Evolutionary conservation across 2,888 invertebrate species (phyloP), one percentile per base, ranked within the genome.

Genomic region (Unio pictorum): DNA sequence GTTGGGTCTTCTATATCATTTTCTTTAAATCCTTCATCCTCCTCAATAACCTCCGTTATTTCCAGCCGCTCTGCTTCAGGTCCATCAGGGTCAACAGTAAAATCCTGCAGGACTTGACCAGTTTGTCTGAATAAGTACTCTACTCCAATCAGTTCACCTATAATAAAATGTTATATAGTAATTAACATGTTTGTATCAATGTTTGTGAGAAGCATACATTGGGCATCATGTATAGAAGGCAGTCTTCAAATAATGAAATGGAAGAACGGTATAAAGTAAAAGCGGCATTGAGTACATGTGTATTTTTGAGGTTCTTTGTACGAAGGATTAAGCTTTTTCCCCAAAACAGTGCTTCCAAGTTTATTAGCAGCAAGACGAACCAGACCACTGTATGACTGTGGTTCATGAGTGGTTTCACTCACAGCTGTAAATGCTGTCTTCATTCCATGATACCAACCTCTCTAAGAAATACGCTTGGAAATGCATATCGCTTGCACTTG

Each of bases 141-240:
- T 0, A 81, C 55, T 7, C 80, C 77, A 30, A 79, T 66, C 17
- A 77, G 68, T 61, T 80, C 80, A 15, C 79, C 78, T 73, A 55
- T 55, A 66, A 23, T 20, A 60, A 56, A 55, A 26, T 71, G 0
- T 71, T 15, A 7, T 28, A 45, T 15, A 60, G 28, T 20, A 28
- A 18, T 64, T 64, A 64, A 55, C 17, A 18, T 26, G 26, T 61
- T 18, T 26, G n/a, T 55, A 55, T 30, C 26, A 17, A 20, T 26
- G 28, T 7, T 11, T 8, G 26, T 1, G 26, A 28, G 15, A 55
- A 64, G 30, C 30, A 30, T 30, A 30, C 30, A 4, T 30, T 30
- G 5, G 4, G 30, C 30, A 30, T 55, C 30, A 54, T 58, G 30
- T 34, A 34, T 59, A 57, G 54, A 61, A 61, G 18, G 11, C n/a